These are phyloP conservation scores for Tribolium madens DNA, from an alignment of 1,140 invertebrate genomes.

Conservation along the genomic window DNA sequence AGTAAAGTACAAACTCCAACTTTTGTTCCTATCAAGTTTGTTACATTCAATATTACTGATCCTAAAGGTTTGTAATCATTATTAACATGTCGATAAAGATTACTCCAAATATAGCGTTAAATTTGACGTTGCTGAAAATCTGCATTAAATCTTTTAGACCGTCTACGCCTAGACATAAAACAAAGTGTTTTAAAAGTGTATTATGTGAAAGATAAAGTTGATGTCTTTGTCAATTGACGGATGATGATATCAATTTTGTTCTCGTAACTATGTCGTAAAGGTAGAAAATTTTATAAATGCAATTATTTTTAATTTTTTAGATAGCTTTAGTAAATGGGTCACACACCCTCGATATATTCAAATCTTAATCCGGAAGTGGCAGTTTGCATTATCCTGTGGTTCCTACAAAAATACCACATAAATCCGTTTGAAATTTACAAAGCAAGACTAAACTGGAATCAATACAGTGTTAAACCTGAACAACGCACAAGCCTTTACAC, in stretches of 20 bases:
- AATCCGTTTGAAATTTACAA: constrained; percentile 29
- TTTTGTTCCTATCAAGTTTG: neutral
- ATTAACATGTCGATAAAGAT: neutral
- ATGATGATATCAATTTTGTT: neutral
- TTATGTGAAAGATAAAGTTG: neutral
- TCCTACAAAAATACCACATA: constrained; percentile 9
- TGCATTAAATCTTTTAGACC: neutral
- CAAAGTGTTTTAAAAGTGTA: neutral
- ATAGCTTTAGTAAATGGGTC: neutral
- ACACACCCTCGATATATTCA: constrained; percentile 3
- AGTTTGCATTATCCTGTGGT: constrained; percentile 22
- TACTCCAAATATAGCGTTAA: neutral
- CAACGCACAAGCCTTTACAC: constrained; percentile 14
- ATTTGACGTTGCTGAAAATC: neutral
- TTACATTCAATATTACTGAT: neutral
- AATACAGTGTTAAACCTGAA: constrained; percentile 17
- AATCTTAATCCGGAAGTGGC: constrained; percentile 9
- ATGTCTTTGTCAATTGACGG: neutral
- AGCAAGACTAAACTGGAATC: constrained; percentile 15
- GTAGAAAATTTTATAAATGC: neutral
- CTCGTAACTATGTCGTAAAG: neutral
- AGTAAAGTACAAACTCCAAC: neutral
- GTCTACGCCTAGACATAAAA: neutral
- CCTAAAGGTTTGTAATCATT: neutral
- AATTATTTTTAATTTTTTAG: neutral